Conservation (phyloP, 2,797 vertebrate species). For the Capromys pilorides region DNA sequence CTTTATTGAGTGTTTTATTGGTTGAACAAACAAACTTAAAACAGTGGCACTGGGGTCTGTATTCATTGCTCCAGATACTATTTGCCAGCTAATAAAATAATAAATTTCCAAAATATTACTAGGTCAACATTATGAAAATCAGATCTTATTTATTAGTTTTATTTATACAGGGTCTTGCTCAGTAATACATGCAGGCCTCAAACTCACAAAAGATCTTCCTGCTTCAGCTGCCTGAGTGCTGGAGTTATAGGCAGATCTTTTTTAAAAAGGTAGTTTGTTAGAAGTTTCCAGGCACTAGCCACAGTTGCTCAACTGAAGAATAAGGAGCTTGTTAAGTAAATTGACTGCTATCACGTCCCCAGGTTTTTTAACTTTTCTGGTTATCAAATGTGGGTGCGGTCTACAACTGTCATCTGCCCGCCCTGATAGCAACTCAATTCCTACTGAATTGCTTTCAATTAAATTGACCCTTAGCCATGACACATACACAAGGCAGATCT, state of each 20-base stretch:
- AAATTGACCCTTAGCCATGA: not conserved
- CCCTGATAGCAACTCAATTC: not conserved
- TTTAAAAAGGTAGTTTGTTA: not conserved
- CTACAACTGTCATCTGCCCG: fast-evolving
- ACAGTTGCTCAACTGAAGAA: not conserved
- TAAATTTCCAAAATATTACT: conserved; percentile 5
- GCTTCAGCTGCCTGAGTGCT: not conserved
- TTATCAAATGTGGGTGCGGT: not conserved
- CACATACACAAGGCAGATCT: fast-evolving
- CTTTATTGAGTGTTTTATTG: not conserved
- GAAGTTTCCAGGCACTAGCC: not conserved
- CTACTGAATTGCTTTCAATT: not conserved
- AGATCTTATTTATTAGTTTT: not conserved
- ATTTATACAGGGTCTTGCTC: not conserved
- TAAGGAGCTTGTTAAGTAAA: not conserved
- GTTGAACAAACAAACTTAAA: not conserved
- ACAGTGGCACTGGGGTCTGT: not conserved
- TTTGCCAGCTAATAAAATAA: conserved; percentile 11
- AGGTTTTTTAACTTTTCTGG: not conserved
- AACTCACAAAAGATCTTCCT: not conserved
- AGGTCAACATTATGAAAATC: not conserved
- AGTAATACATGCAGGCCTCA: not conserved
- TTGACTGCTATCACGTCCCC: too few species aligned
- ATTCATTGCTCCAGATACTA: not conserved
- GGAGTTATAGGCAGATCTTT: not conserved